phyloP scores from a whole-genome alignment of 2,888 invertebrate species.

The Yponomeuta malinellus region DNA sequence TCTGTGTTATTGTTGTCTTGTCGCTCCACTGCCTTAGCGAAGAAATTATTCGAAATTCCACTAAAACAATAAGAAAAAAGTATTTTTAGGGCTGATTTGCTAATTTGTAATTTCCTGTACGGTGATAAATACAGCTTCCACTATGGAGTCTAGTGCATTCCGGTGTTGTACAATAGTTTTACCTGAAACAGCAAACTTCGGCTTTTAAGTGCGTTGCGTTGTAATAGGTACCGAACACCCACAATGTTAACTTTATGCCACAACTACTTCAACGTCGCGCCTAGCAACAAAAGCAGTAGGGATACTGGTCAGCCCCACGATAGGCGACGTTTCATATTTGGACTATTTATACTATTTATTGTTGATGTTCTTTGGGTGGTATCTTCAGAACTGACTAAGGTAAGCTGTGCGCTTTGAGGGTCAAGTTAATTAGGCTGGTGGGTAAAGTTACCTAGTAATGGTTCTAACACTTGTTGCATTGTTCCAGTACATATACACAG shows the following conservation, averaged over 20 bases:
- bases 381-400: constrained; percentile 95
- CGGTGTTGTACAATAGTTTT: neutral
- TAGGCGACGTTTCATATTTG: constrained; percentile 81
- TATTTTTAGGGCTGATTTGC: neutral
- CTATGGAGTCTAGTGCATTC: neutral
- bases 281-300: constrained; percentile 56
- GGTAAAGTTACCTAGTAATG: neutral
- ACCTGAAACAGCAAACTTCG: neutral
- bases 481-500: constrained; percentile 88
- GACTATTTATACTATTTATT: constrained; percentile 88
- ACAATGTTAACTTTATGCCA: constrained; percentile 70
- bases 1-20: neutral
- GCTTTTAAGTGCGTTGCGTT: neutral
- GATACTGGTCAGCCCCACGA: constrained; percentile 54
- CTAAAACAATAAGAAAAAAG: neutral
- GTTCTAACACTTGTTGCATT: constrained; percentile 13
- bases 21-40: neutral
- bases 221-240: neutral
- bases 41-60: neutral
- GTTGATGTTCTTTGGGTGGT: constrained; percentile 98
- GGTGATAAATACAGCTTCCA: neutral
- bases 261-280: constrained; percentile 62
- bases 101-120: neutral
- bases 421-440: neutral
- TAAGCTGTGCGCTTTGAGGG: constrained; percentile 46